Conservation (phyloP, 2,797 vertebrate species). For the Eidolon dupreanum region DNA sequence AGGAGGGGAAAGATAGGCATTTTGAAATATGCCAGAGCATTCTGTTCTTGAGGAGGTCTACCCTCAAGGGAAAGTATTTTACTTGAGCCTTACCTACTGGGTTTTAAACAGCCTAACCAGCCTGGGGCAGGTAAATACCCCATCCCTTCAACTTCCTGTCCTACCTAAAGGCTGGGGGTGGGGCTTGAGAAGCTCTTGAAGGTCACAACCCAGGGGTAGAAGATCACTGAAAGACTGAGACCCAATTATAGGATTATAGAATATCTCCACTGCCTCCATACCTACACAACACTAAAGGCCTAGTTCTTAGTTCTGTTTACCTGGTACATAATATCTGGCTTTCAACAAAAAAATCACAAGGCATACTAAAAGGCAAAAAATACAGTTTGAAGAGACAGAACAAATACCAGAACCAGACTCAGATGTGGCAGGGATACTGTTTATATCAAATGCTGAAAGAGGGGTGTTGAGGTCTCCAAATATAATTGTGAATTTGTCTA, state of each 20-base stretch:
- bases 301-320: background rate
- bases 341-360: background rate
- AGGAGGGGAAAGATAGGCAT: background rate
- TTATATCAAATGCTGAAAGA: conserved; percentile 10
- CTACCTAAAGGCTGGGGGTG: background rate
- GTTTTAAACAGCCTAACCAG: background rate
- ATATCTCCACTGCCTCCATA: accelerated
- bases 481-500: background rate
- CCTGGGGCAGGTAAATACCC: background rate
- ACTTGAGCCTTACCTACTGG: background rate
- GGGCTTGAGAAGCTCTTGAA: background rate
- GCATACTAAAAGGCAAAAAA: background rate
- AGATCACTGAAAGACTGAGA: background rate
- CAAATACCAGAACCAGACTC: background rate
- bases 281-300: background rate
- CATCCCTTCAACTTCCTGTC: background rate
- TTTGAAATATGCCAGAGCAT: background rate
- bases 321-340: background rate
- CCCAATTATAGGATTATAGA: background rate
- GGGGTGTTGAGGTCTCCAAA: background rate
- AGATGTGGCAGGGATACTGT: background rate
- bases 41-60: background rate
- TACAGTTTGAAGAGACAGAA: background rate
- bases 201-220: background rate
- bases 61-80: background rate